phyloP scores from a whole-genome alignment of 2,888 invertebrate species.

The Macaria liturata region DNA sequence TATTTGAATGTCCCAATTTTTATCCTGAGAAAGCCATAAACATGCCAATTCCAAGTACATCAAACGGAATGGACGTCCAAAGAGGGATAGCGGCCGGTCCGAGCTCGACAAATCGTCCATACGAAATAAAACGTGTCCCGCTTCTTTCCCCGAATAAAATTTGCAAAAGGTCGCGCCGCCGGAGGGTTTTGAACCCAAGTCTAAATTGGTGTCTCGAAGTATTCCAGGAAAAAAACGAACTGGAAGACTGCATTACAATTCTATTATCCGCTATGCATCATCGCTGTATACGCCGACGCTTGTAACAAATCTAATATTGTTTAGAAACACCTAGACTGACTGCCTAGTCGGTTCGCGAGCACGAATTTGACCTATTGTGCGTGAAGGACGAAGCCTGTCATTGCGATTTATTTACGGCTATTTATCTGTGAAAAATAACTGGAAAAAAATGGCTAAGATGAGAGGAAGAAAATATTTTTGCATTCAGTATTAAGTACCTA shows the following conservation, averaged over 20 bases:
- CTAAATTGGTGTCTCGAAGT: slow-evolving; percentile 32
- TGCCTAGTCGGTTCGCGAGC: slow-evolving; percentile 10
- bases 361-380: slow-evolving; percentile 27
- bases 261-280: slow-evolving; percentile 39
- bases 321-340: slow-evolving; percentile 21
- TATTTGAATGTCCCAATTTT: slow-evolving; percentile 3
- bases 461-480: too few relatives aligned
- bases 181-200: slow-evolving; percentile 29
- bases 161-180: slow-evolving; percentile 27
- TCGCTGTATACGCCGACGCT: slow-evolving; percentile 37
- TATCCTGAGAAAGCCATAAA: slow-evolving; percentile 8
- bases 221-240: slow-evolving; percentile 29
- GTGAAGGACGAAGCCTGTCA: slow-evolving; percentile 16
- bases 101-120: slow-evolving; percentile 13
- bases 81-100: background rate
- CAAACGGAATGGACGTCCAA: slow-evolving; percentile 13
- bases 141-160: slow-evolving; percentile 22
- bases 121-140: slow-evolving; percentile 13
- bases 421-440: too few relatives aligned
- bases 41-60: slow-evolving; percentile 23
- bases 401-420: slow-evolving; percentile 2
- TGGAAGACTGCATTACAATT: slow-evolving; percentile 35
- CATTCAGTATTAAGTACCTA: too few relatives aligned
- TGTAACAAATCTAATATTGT: slow-evolving; percentile 34
- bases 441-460: too few relatives aligned